Percentiles rank a stretch among this genome's conserved stretches.
phyloP scores from a whole-genome alignment of 2,888 invertebrate species.

The Troglohyphantes excavatus region DNA sequence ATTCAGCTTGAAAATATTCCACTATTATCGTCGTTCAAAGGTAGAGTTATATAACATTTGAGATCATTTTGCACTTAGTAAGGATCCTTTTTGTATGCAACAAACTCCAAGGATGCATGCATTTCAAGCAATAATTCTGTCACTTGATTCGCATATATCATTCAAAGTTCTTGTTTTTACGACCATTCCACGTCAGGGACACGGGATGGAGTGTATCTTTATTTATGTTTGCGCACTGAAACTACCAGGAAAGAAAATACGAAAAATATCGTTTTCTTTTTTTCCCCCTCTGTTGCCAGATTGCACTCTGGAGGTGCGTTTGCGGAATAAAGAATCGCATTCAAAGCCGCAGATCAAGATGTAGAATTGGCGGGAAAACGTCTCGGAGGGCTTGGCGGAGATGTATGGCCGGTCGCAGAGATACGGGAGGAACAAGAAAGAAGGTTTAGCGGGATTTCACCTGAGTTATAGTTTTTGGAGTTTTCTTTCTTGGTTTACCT shows the following conservation, averaged over 20 bases:
- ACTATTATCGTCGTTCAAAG: no score
- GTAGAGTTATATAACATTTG: no score
- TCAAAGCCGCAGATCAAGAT: constrained; percentile 1
- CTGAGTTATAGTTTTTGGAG: neutral
- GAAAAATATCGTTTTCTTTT: neutral
- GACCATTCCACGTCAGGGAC: neutral
- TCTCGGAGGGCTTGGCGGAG: neutral
- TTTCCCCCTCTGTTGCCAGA: neutral
- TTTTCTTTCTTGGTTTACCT: no score
- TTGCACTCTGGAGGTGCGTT: neutral
- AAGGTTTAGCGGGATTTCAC: neutral
- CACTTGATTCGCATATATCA: neutral
- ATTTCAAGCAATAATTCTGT: neutral
- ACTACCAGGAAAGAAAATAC: neutral
- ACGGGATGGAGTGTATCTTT: neutral
- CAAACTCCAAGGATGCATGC: neutral
- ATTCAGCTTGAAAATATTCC: no score
- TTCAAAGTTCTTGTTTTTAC: neutral
- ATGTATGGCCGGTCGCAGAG: neutral
- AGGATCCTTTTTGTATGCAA: neutral
- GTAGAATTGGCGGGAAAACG: neutral
- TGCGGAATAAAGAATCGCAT: neutral
- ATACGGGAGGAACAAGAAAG: neutral
- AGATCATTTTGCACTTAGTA: neutral
- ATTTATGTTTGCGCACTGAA: neutral